Evolutionary conservation across 1,140 invertebrate species (phyloP).

Genomic region (Panonychus citri): DNA sequence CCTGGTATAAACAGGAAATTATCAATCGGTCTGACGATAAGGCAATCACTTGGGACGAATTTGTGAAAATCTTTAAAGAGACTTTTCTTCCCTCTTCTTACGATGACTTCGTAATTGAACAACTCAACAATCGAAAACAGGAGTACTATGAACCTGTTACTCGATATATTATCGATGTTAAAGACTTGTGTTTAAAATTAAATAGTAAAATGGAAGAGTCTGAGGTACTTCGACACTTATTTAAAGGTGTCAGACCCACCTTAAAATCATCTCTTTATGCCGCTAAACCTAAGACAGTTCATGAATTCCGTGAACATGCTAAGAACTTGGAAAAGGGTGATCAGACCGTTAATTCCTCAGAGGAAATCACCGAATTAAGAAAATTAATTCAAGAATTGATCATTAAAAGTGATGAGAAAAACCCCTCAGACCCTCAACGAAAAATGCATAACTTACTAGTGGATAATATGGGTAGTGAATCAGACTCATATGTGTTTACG

Average conservation of each 20-base stretch:
- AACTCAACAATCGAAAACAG: neutral
- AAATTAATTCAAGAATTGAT: too few species aligned
- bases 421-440: too few species aligned
- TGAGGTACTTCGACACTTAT: neutral
- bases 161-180: neutral
- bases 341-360: neutral
- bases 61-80: neutral
- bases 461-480: too few species aligned
- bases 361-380: too few species aligned
- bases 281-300: neutral
- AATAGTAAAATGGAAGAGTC: neutral
- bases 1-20: neutral
- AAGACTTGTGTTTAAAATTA: neutral
- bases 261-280: neutral
- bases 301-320: neutral
- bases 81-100: neutral
- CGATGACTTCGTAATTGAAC: neutral
- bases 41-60: neutral
- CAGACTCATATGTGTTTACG: too few species aligned
- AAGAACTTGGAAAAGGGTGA: neutral
- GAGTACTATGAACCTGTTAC: neutral
- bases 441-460: too few species aligned
- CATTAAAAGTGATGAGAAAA: too few species aligned
- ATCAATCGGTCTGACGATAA: neutral
- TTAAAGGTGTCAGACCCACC: neutral